Base-by-base conservation (phyloP, 2,888 invertebrate species). In the Catocala fraxini region DNA sequence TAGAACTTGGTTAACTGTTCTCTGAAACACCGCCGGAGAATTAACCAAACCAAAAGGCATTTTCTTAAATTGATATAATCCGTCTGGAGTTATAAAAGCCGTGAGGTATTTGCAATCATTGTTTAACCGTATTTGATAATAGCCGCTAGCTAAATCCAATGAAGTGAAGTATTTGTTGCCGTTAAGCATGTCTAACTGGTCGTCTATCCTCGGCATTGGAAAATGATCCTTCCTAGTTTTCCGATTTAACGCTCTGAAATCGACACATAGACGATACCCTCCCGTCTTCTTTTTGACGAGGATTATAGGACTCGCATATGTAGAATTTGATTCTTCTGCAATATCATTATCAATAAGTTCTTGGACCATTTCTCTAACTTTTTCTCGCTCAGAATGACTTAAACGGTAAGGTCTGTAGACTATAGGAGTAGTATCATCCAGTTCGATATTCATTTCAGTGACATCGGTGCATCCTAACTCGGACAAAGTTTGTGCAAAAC, bases 401-500 rank as follows among this genome's bases (percentile, higher is more conserved):
- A 51, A 13, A 4, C 51, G 39, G 13, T 51, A 51, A 6, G 51
- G 51, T 11, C 51, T 12, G 10, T 51, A 13, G n/a, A 51, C 51
- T 12, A 51, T 15, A 12, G 51, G 51, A 5, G 9, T 41, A 13
- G 12, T 10, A 41, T 41, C 41, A 13, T 12, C 10, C 41, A 51
- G 41, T 41, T 51, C 10, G 5, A 51, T 51, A 15, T 41, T 10
- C 11, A 51, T 10, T 13, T 51, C 51, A 3, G 13, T 5, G 0
- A 51, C 6, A 41, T 39, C 12, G 5, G 51, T 41, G 11, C 41
- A 15, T 4, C 51, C 51, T 15, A 51, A 41, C 13, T 51, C 51
- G 4, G 51, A 39, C 41, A 51, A 35, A 41, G 12, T 51, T 15
- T 41, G 39, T n/a, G 51, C 51, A 51, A 51, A 51, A 51, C 51